Conservation (phyloP, 1,140 invertebrate species). For the Papilio polytes region DNA sequence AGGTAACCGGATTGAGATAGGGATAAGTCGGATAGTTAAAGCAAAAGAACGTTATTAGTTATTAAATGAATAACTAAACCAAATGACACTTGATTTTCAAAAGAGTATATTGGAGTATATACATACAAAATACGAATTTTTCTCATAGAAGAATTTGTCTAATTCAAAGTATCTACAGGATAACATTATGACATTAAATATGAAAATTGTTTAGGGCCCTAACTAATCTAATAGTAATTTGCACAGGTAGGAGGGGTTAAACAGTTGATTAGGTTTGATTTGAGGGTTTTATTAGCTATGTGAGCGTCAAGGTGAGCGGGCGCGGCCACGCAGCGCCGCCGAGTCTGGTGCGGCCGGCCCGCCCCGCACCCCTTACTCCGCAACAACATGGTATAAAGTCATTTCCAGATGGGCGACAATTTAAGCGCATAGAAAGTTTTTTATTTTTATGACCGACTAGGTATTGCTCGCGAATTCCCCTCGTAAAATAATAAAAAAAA, state of each 20-base stretch:
- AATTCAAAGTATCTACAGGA: too few relatives aligned
- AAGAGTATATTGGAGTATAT: too few relatives aligned
- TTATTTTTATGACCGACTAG: too few relatives aligned
- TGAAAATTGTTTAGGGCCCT: not conserved
- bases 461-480: too few relatives aligned
- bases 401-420: not conserved
- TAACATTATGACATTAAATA: not conserved
- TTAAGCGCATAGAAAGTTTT: not conserved
- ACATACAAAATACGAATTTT: too few relatives aligned
- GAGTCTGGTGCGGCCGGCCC: conserved; percentile 55
- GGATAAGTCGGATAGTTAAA: conserved; percentile 1
- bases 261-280: conserved; percentile 42
- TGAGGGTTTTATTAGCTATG: conserved; percentile 52
- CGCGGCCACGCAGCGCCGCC: conserved; percentile 53
- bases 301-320: conserved; percentile 61
- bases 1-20: conserved; percentile 8
- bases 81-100: too few relatives aligned
- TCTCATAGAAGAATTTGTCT: too few relatives aligned
- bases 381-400: not conserved
- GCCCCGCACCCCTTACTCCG: conserved; percentile 33
- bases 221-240: not conserved
- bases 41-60: not conserved
- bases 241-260: not conserved
- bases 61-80: too few relatives aligned
- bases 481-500: too few relatives aligned